Evolutionary conservation across 2,797 vertebrate genomes (phyloP).

Genomic region (Dromococcyx pavoninus): DNA sequence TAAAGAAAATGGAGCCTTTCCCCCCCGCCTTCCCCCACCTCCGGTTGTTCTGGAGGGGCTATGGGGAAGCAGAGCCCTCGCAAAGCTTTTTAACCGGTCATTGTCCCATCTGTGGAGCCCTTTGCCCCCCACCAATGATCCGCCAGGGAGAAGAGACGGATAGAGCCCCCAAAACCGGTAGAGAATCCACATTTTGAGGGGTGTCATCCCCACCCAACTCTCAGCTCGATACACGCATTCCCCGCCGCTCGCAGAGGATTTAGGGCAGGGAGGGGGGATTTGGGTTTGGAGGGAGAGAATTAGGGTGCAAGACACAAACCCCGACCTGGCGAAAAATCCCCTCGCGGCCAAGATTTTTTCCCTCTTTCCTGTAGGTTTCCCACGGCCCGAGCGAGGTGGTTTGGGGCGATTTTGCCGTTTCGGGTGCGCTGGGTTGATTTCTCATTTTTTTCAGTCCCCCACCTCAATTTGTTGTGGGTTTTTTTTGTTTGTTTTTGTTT

Average conservation of each 20-base stretch:
- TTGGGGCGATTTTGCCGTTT: background rate
- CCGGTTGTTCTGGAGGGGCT: background rate
- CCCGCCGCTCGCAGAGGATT: too few relatives aligned
- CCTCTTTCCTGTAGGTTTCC: background rate
- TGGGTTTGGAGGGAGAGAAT: background rate
- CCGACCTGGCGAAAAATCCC: background rate
- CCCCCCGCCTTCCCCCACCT: too few relatives aligned
- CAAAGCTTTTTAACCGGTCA: background rate
- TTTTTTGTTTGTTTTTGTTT: background rate
- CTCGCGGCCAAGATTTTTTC: background rate
- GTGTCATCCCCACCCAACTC: too few relatives aligned
- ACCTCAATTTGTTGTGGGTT: background rate
- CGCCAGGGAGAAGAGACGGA: background rate
- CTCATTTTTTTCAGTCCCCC: accelerated
- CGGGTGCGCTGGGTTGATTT: background rate
- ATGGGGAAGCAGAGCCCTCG: background rate
- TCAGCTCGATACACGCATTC: background rate
- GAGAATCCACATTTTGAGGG: accelerated
- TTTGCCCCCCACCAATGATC: background rate
- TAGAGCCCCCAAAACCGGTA: accelerated
- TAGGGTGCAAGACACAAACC: background rate
- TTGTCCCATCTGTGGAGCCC: background rate
- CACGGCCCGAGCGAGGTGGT: background rate
- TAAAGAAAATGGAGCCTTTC: accelerated
- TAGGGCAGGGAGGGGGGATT: background rate